Conservation (phyloP, 2,888 invertebrate genomes). For the Spialia ferax region DNA sequence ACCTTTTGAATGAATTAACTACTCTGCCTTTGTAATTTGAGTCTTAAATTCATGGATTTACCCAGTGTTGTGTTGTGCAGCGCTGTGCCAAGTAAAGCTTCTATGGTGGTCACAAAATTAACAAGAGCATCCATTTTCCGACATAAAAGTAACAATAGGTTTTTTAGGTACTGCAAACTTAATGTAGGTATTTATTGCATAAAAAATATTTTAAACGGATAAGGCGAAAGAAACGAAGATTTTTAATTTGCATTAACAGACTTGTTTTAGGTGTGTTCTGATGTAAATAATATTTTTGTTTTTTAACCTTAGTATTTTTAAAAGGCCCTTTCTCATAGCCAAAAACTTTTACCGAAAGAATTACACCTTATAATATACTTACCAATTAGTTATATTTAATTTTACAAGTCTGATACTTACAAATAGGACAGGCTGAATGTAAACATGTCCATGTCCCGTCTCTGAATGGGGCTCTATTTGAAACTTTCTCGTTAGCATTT, state of each 20-base stretch:
- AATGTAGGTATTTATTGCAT: neutral
- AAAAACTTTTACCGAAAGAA: no score
- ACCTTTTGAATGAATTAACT: slow-evolving; percentile 44
- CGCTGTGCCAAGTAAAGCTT: slow-evolving; percentile 9
- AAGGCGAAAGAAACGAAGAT: no score
- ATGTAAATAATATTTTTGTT: no score
- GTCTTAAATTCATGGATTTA: slow-evolving; percentile 23
- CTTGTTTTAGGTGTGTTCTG: no score
- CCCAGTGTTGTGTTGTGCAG: slow-evolving; percentile 13
- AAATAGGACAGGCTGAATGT: neutral
- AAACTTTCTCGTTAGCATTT: slow-evolving; percentile 6
- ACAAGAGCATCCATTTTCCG: slow-evolving; percentile 3
- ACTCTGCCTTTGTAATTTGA: slow-evolving; percentile 27
- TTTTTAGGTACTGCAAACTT: neutral
- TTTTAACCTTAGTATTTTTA: no score
- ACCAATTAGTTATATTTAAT: no score
- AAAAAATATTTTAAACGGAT: no score
- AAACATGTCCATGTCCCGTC: neutral
- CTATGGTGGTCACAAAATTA: neutral
- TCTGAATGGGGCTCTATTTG: neutral
- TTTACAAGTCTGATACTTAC: neutral
- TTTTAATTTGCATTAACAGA: no score
- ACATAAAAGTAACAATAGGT: neutral
- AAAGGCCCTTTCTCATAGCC: no score
- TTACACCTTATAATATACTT: no score